Base-by-base conservation (phyloP, 2,797 vertebrate species). In the Gymnodraco acuticeps region DNA sequence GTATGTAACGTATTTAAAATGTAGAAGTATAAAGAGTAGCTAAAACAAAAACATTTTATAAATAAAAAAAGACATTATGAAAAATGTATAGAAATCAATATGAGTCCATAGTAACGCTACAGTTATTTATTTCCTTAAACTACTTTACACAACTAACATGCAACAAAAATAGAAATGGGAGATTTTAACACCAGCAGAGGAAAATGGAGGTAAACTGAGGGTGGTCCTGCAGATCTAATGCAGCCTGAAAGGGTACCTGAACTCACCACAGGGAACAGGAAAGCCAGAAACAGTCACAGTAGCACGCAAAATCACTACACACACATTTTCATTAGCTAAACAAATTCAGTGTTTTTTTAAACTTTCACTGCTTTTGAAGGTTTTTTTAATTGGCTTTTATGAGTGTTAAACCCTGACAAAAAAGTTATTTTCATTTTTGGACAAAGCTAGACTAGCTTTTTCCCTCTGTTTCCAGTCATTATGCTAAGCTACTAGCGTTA, bases 221-320 rank as follows among this genome's bases (percentile, higher is more conserved):
- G 47, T 43, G 19, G 23, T 56, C 23, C 13, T 53, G 20, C 10
- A 16, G 48, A 6, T 63, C 8, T 60, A 45, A 65, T 45, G 48
- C 71, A 50, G 77, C 48, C 61, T 33, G 64, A 58, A 59, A 45
- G 56, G 65, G 51, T 62, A 27, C 59, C 42, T 71, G 81, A 72
- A 75, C 42, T 10, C 68, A 75, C 50, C 80, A 58, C 41, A 10
- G 38, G 16, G 16, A 23, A 23, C 0, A 3, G 48, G n/a, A 50
- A 19, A 41, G 45, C 11, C 9, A 3, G 48, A 9, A 54, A 27
- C 51, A 77, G 27, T 27, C 62, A 52, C n/a, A 2, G 2, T 1
- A n/a, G 8, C 33, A n/a, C 52, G 33, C 12, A 48, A 47, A 16
- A 33, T 42, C 54, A 64, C 52, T 20, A 63, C 62, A 80, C 55